Evolutionary conservation across 1,140 invertebrate species (phyloP).

Genomic region (Helicoverpa armigera): DNA sequence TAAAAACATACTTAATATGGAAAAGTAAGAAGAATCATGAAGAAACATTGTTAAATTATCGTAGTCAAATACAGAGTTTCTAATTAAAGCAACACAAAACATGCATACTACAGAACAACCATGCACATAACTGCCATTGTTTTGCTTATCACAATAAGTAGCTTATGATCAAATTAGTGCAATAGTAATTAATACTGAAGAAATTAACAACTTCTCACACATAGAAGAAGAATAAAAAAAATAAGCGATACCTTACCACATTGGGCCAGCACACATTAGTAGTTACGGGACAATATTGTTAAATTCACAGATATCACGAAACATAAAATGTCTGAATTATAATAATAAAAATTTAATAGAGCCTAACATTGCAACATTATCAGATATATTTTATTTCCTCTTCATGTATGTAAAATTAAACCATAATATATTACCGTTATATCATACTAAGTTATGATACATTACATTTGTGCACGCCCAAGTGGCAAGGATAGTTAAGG

Average conservation of each 20-base stretch:
- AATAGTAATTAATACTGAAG: slow-evolving; percentile 42
- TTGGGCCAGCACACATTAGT: no score
- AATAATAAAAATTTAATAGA: no score
- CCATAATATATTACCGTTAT: neutral
- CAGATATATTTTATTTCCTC: no score
- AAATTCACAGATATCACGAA: no score
- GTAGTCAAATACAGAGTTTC: neutral
- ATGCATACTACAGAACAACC: slow-evolving; percentile 31
- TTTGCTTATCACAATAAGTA: slow-evolving; percentile 81
- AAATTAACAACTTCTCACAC: neutral
- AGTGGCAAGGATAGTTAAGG: slow-evolving; percentile 22
- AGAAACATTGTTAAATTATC: no score
- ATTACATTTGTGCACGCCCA: neutral
- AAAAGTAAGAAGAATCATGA: no score
- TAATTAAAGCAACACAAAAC: slow-evolving; percentile 10
- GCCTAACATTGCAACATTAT: no score
- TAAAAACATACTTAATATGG: no score
- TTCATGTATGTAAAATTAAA: neutral
- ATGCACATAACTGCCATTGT: slow-evolving; percentile 60
- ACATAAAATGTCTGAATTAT: no score
- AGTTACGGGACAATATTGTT: no score
- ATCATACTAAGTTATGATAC: neutral
- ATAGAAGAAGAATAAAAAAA: neutral
- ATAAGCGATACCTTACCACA: no score
- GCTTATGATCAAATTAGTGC: slow-evolving; percentile 57